Evolutionary conservation across 2,888 invertebrate genomes (phyloP), one percentile per base, ranked within the genome.

Genomic region (Octodonta nipae): DNA sequence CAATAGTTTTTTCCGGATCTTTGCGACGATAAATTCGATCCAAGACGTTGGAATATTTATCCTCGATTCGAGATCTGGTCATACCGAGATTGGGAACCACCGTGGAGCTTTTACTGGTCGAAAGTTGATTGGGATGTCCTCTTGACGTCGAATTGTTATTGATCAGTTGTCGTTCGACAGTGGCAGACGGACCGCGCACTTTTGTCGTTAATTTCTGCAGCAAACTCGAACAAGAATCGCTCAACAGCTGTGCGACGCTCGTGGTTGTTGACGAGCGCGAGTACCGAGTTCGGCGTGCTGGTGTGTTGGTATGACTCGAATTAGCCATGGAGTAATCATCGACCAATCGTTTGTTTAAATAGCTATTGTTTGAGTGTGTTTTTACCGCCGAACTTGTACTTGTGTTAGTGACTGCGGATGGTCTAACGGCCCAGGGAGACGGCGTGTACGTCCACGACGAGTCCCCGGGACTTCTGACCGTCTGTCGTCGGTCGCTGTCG

Each of bases 171-270:
- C 64, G 50, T 63, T 64, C 64, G 22, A 46, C 44, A 4, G 58
- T 54, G 5, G 65, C 76, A 30, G 84, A 84, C 24, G 84, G 83
- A 29, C 82, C 82, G 40, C 86, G 73, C 28, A 73, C 73, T 42
- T 80, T 71, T 17, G 78, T 79, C 5, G 74, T 70, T 51, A 88
- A 67, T 45, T 85, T 71, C 57, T 85, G 85, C 50, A 88, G 71
- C 45, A 88, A 70, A 63, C 75, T 87, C 52, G 83, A 81, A 63
- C 85, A 88, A 48, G 86, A 85, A 58, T 88, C 87, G 47, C 79
- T 80, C 48, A 88, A 66, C 51, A 88, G 66, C 63, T 88, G 87
- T 43, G 85, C 80, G 49, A 88, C 84, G 64, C 85, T 86, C 29
- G 78, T 71, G 31, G 78, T 75, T 30, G 78, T 75, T 37, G 80